phyloP scores from a whole-genome alignment of 2,888 invertebrate genomes.

The Vannuccia rotundouncinata region DNA sequence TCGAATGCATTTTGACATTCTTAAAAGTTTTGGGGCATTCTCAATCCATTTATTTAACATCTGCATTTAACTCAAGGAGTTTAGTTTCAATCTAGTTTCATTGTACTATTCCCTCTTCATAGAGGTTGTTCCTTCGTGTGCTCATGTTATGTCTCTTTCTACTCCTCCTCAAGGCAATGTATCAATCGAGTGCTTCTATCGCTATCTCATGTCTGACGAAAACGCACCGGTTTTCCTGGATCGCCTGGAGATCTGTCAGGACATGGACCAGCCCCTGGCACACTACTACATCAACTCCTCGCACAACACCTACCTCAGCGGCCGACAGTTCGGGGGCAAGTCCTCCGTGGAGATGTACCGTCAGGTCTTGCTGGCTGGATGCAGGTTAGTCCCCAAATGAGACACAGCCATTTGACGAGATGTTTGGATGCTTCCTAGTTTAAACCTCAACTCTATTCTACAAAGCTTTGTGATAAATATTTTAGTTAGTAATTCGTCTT shows the following conservation, averaged over 20 bases:
- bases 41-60: no score
- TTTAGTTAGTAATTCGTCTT: not conserved
- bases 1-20: no score
- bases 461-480: not conserved
- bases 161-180: conserved; percentile 64
- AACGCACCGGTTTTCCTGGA: conserved; percentile 98
- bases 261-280: conserved; percentile 94
- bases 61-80: no score
- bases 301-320: conserved; percentile 57
- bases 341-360: conserved; percentile 96
- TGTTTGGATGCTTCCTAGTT: no score
- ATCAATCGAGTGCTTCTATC: conserved; percentile 88
- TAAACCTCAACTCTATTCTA: no score
- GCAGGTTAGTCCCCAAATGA: conserved; percentile 67
- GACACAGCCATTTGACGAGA: no score
- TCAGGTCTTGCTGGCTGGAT: conserved; percentile 89
- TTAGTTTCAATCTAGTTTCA: no score
- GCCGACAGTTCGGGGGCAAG: conserved; percentile 90
- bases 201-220: conserved; percentile 98
- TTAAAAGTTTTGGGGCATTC: no score
- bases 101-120: no score
- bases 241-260: conserved; percentile 77
- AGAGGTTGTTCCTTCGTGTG: no score
- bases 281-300: conserved; percentile 96
- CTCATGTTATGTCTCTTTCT: no score